Conservation (phyloP, 2,797 vertebrate species). For the Dryobates pubescens region DNA sequence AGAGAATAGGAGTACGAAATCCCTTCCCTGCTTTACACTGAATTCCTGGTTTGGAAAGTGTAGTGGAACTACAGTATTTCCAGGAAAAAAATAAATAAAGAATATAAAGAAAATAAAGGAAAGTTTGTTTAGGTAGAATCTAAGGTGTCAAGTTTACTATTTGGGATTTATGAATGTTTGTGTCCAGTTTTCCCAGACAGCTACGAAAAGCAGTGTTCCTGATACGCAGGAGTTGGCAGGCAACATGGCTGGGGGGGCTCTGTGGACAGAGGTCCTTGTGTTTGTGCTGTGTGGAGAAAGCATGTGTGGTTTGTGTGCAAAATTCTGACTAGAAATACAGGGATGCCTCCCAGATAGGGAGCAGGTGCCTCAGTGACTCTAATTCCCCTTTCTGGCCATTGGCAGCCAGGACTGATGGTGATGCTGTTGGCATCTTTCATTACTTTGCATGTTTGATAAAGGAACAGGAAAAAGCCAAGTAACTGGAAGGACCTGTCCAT, state of each 20-base stretch:
- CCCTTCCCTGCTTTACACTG: not conserved
- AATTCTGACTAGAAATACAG: not conserved
- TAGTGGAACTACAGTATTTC: not conserved
- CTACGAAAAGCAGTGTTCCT: not conserved
- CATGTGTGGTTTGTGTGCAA: not conserved
- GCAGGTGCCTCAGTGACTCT: not conserved
- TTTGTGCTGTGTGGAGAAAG: not conserved
- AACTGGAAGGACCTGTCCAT: not conserved
- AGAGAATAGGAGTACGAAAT: not conserved
- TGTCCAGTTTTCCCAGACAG: not conserved
- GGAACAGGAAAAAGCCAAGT: not conserved
- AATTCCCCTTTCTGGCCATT: not conserved
- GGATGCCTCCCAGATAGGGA: not conserved
- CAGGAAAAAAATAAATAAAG: not conserved
- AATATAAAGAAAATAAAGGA: fast-evolving
- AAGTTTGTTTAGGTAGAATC: not conserved
- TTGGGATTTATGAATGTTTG: not conserved
- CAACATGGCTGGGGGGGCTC: fast-evolving
- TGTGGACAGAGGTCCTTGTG: not conserved
- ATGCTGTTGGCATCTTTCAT: not conserved
- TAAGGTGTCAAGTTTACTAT: not conserved
- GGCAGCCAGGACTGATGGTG: not conserved
- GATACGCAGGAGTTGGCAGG: not conserved
- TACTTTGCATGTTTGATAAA: not conserved
- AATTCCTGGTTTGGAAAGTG: not conserved